Evolutionary conservation across 2,113 vertebrate genomes (phyloP), one percentile per base, ranked within the genome.

Genomic region (Melanocharis versteri): DNA sequence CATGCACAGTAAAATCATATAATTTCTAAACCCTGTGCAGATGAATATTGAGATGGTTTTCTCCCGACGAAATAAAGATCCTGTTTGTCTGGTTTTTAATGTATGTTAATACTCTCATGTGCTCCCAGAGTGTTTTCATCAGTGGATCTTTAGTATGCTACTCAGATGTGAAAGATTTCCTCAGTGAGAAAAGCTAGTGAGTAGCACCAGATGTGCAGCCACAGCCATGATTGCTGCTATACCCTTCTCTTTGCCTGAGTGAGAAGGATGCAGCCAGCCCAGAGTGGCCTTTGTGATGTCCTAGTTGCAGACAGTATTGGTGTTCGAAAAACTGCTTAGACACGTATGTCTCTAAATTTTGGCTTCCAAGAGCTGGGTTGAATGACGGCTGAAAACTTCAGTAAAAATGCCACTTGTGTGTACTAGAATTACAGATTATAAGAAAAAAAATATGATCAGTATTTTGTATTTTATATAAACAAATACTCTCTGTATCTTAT

Each of bases 361-460:
- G 66, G 39, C 42, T 97, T 93, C 95, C 73, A 90, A 90, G 90
- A 96, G 92, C 2, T 86, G 39, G 66, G 75, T 69, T 90, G 50
- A 85, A 33, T 15, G n/a, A 71, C 15, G 37, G 73, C 56, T 78
- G 53, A 88, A 93, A 88, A 72, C 60, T 75, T 89, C 53, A 77
- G 58, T 37, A 69, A 33, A 85, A 87, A 70, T 92, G 42, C 15
- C 78, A 72, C 26, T 85, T 0, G 0, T 14, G 23, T 47, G 30
- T 82, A 66, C 15, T 26, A 33, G 48, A 48, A 50, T 56, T 33
- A 75, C 8, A 85, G 37, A 76, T 39, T 30, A 71, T 76, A 76
- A 79, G 10, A 3, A 85, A 91, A 85, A 62, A 62, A 5, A 51
- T n/a, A n/a, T 40, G 53, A 83, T 37, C 24, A 23, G 24, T 30